Percentiles rank a stretch among this genome's conserved stretches.
Conservation (phyloP, 2,797 vertebrate species). For the Prionace glauca region DNA sequence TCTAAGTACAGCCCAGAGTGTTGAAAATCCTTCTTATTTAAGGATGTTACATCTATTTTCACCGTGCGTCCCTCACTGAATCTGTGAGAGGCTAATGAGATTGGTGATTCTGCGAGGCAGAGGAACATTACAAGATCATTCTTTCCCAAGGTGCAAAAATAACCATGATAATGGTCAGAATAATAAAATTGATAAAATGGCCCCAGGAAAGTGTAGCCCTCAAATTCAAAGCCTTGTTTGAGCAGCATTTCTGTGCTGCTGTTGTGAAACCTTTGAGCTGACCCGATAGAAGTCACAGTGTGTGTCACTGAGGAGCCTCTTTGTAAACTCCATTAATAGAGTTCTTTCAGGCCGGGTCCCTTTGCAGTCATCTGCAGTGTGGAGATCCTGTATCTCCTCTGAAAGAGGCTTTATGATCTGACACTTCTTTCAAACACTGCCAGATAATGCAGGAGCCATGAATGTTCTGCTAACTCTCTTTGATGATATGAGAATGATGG, state of each 20-base stretch:
- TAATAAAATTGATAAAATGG: background rate
- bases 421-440: too few relatives aligned
- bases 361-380: background rate
- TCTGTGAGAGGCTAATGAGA: background rate
- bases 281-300: background rate
- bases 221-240: background rate
- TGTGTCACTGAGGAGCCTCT: background rate
- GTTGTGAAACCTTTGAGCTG: background rate
- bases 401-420: background rate
- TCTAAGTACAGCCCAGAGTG: conserved; percentile 3
- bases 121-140: background rate
- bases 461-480: background rate
- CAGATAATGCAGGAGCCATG: background rate
- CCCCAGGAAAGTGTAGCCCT: background rate
- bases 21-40: conserved; percentile 5
- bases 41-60: background rate
- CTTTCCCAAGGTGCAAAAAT: background rate
- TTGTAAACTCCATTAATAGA: background rate
- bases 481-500: background rate
- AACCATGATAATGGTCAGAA: background rate
- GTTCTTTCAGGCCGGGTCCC: background rate
- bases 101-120: background rate
- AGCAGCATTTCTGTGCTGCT: background rate
- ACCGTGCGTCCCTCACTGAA: background rate
- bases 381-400: background rate